phyloP scores from a whole-genome alignment of 2,797 vertebrate genomes.

The Anguilla obscura region DNA sequence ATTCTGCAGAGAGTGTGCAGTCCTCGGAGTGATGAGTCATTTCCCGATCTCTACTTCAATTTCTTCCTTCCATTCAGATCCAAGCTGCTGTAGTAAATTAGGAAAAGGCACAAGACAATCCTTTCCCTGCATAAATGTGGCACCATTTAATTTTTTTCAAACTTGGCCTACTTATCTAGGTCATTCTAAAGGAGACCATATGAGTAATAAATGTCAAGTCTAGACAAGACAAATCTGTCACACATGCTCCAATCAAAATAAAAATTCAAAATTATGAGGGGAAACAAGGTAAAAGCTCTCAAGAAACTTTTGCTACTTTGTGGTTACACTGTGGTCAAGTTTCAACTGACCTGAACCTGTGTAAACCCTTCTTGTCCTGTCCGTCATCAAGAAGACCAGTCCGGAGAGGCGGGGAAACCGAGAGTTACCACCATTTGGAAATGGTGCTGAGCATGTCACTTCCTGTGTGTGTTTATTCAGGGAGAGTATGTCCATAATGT shows the following conservation, averaged over 20 bases:
- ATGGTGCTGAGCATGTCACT: neutral
- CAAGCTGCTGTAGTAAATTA: neutral
- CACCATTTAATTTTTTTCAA: neutral
- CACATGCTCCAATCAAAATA: neutral
- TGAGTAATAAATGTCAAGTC: neutral
- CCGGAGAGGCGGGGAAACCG: slow-evolving; percentile 11
- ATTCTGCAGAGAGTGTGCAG: neutral
- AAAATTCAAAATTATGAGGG: neutral
- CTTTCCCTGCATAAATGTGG: neutral
- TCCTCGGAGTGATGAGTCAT: neutral
- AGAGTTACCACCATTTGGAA: neutral
- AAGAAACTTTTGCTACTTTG: neutral
- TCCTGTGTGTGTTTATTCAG: neutral
- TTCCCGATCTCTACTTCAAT: neutral
- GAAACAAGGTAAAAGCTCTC: neutral
- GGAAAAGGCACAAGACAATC: neutral
- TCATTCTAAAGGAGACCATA: neutral
- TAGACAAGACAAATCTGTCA: neutral
- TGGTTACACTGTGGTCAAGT: neutral
- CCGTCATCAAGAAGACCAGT: slow-evolving; percentile 11
- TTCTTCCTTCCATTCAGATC: neutral
- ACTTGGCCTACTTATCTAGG: neutral
- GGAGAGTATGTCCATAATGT: slow-evolving; percentile 23
- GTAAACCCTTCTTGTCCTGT: neutral
- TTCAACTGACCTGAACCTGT: neutral